Conservation (phyloP, 2,888 invertebrate species). For the Anarsia innoxiella region DNA sequence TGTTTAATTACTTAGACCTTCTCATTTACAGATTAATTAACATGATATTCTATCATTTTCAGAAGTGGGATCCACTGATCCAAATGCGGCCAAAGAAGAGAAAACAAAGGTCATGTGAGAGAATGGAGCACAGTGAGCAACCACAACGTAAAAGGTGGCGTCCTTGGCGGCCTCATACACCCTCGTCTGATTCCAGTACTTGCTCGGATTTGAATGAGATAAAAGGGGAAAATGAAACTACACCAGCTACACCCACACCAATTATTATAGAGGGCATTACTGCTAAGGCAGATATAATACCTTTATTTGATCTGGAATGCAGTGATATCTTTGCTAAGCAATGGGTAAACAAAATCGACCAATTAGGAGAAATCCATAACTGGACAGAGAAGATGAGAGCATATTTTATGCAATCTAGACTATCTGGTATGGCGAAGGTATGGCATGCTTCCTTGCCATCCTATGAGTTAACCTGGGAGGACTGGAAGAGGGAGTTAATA, state of each 20-base stretch:
- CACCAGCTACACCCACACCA: not conserved
- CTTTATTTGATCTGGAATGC: conserved; percentile 5
- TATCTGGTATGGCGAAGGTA: conserved; percentile 4
- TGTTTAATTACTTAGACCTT: no score
- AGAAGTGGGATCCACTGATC: no score
- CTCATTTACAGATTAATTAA: no score
- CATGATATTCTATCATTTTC: no score
- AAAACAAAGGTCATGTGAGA: no score
- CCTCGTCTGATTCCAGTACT: no score
- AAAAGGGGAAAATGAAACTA: no score
- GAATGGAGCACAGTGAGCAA: no score
- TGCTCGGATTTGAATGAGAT: no score
- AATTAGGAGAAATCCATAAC: conserved; percentile 3
- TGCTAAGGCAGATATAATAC: conserved; percentile 10
- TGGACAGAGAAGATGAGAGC: conserved; percentile 5
- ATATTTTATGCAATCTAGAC: conserved; percentile 7
- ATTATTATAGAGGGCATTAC: not conserved
- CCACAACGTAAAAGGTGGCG: no score
- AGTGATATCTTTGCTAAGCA: not conserved
- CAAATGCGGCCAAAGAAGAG: no score
- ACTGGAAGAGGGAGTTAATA: conserved; percentile 8
- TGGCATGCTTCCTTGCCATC: conserved; percentile 5
- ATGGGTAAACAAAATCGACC: conserved; percentile 11
- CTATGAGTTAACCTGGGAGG: conserved; percentile 6
- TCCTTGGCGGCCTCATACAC: no score